Conservation (phyloP, 2,797 vertebrate species). For the Myripristis murdjan region DNA sequence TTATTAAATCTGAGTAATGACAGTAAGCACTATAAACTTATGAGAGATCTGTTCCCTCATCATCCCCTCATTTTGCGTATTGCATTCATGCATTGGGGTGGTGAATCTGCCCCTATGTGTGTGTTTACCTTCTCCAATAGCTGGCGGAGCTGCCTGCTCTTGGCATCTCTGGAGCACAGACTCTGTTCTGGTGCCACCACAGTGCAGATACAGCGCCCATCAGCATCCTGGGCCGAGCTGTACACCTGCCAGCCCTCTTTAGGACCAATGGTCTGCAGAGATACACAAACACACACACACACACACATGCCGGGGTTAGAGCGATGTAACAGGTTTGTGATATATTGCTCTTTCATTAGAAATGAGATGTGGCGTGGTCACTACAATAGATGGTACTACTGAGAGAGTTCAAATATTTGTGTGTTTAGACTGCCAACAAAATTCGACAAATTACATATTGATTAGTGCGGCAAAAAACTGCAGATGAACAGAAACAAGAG, state of each 20-base stretch:
- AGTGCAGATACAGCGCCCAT: slow-evolving; percentile 97
- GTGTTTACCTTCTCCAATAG: slow-evolving; percentile 94
- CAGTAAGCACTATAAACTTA: slow-evolving; percentile 13
- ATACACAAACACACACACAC: slow-evolving; percentile 21
- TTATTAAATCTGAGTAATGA: too few species aligned
- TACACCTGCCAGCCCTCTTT: slow-evolving; percentile 99
- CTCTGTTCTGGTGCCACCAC: slow-evolving; percentile 98
- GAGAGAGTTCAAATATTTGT: too few species aligned
- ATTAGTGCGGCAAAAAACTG: background rate
- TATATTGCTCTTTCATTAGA: too few species aligned
- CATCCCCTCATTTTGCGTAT: background rate
- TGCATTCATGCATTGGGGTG: slow-evolving; percentile 6
- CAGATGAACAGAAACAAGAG: background rate
- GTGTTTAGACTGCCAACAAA: background rate
- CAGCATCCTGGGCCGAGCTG: slow-evolving; percentile 97
- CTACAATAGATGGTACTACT: background rate
- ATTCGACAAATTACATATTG: background rate
- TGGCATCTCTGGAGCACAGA: slow-evolving; percentile 96
- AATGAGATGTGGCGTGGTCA: too few species aligned
- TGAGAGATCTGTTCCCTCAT: background rate
- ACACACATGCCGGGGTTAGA: background rate
- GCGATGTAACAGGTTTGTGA: background rate
- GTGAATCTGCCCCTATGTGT: slow-evolving; percentile 21
- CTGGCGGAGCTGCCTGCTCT: slow-evolving; percentile 95
- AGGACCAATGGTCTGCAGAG: slow-evolving; percentile 92